These are phyloP conservation scores for Plecotus auritus DNA, from an alignment of 2,113 vertebrate genomes.

Conservation along the genomic window DNA sequence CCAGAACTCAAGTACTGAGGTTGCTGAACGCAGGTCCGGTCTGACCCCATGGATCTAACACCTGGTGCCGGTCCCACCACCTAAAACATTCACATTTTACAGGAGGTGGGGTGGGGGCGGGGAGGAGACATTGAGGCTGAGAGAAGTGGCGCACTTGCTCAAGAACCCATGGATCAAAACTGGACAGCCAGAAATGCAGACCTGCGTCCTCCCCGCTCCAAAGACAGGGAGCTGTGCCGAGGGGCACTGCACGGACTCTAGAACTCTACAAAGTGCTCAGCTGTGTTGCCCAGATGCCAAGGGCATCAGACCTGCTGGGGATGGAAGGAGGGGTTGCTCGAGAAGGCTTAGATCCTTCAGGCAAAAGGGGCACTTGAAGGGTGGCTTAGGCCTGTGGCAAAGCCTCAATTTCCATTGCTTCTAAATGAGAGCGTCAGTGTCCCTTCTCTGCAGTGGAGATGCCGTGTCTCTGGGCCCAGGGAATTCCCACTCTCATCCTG, in stretches of 20 bases:
- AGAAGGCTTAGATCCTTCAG: background rate
- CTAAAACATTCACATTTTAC: background rate
- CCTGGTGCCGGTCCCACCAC: no score
- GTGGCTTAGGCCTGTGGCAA: background rate
- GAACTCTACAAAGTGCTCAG: accelerated
- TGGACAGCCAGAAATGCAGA: background rate
- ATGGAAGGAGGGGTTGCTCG: accelerated
- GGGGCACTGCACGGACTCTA: background rate
- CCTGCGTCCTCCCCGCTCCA: background rate
- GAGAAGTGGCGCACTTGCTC: background rate
- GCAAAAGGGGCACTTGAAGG: background rate
- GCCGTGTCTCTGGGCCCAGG: background rate
- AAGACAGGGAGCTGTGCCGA: background rate
- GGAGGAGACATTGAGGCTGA: background rate
- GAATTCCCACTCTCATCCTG: background rate
- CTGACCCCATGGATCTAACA: no score
- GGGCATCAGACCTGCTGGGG: background rate
- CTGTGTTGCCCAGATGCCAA: background rate
- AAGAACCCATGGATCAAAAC: background rate
- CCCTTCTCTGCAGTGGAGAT: background rate
- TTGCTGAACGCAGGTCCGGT: no score
- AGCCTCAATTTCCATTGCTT: background rate
- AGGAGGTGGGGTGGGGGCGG: accelerated
- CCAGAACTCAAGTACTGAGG: no score
- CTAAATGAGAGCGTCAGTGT: background rate